Evolutionary conservation across 2,888 invertebrate genomes (phyloP), one percentile per base, ranked within the genome.

Genomic region (Malachius bipustulatus): DNA sequence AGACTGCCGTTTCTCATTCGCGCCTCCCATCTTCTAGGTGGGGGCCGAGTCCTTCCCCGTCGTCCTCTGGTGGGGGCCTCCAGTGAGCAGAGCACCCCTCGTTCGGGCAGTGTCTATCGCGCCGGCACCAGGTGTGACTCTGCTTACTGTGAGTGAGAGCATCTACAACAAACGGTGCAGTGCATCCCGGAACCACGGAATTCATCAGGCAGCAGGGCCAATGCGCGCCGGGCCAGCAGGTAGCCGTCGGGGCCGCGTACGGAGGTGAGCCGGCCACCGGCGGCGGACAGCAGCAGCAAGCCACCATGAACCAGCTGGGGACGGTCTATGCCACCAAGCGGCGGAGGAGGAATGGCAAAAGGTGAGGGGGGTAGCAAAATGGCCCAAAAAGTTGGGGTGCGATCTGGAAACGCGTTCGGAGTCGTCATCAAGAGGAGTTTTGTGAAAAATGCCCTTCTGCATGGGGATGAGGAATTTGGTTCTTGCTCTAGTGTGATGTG

Each of bases 241-340:
- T 47, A 47, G 43, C 43, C 41, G 44, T 43, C 39, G 37, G 46
- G 40, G 55, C 51, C 47, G 48, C 56, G 48, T 56, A 52, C 48
- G 58, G 54, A 50, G 57, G 57, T 60, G 59, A 48, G 37, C 34
- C 37, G 32, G 24, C n/a, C 28, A 6, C 11, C 35, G 35, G 19
- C 35, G 29, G 15, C 38, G 32, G 38, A 36, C 29, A n/a, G n/a
- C n/a, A n/a, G n/a, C n/a, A n/a, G n/a, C n/a, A 14, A 56, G 38
- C 46, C 43, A 35, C 45, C 47, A 81, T 82, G 78, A 89, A 85
- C 69, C 90, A 90, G 63, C 77, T 91, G 56, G 89, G 90, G 50
- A 94, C 93, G 55, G 94, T 94, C 57, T 94, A 94, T 66, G 94
- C 94, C 54, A 94, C 94, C 54, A 94, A 94, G 69, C 70, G 94